phyloP scores from a whole-genome alignment of 1,140 invertebrate genomes.

The Psix sp. region DNA sequence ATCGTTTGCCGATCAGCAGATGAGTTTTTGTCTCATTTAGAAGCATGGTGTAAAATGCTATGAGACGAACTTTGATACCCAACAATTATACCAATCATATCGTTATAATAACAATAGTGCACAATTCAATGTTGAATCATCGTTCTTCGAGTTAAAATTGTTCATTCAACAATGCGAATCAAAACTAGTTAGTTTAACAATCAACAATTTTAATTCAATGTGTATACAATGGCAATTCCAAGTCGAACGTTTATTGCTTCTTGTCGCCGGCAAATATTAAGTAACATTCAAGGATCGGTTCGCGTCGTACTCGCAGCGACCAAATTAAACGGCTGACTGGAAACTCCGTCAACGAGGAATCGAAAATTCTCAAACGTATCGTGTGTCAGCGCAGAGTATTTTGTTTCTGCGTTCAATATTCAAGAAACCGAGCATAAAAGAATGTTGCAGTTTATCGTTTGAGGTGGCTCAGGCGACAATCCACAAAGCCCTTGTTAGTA shows the following conservation, averaged over 20 bases:
- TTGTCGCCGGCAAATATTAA: slow-evolving; percentile 8
- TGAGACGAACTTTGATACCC: neutral
- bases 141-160: slow-evolving; percentile 12
- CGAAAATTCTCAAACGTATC: slow-evolving; percentile 40
- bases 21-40: neutral
- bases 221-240: slow-evolving; percentile 18
- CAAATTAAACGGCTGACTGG: too few species aligned
- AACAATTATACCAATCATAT: neutral
- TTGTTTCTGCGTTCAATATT: slow-evolving; percentile 43
- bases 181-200: slow-evolving; percentile 22
- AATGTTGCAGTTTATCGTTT: slow-evolving; percentile 56
- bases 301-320: neutral
- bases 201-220: slow-evolving; percentile 34
- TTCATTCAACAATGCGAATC: slow-evolving; percentile 24
- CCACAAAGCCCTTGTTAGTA: slow-evolving; percentile 55
- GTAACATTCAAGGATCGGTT: slow-evolving; percentile 19
- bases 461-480: slow-evolving; percentile 58
- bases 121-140: slow-evolving; percentile 23
- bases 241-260: slow-evolving; percentile 8
- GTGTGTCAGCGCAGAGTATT: slow-evolving; percentile 24
- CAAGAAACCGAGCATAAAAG: slow-evolving; percentile 35
- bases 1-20: too few species aligned
- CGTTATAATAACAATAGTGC: slow-evolving; percentile 9
- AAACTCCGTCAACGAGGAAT: too few species aligned
- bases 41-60: neutral